phyloP scores from a whole-genome alignment of 2,888 invertebrate genomes.

The Schrankia costaestrigalis region DNA sequence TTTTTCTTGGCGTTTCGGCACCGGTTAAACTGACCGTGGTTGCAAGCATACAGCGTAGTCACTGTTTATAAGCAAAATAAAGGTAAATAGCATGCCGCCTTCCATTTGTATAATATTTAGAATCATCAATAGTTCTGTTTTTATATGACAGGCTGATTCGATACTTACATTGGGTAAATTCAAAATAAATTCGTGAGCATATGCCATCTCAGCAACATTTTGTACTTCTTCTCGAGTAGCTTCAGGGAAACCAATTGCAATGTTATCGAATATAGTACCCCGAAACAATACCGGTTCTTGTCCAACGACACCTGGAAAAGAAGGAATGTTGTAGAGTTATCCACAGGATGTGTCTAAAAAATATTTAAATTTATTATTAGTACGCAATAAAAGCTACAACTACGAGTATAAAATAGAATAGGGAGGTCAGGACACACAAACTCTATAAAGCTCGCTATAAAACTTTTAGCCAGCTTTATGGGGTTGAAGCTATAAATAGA shows the following conservation, averaged over 20 bases:
- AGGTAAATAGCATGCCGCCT: too few relatives aligned
- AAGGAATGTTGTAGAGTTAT: too few relatives aligned
- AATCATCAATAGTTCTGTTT: not conserved
- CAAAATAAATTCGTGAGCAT: conserved; percentile 87
- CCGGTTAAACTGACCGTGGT: too few relatives aligned
- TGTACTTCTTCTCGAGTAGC: conserved; percentile 85
- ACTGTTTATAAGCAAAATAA: too few relatives aligned
- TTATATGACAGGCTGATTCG: not conserved
- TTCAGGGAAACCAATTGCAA: conserved; percentile 85
- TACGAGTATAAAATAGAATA: too few relatives aligned
- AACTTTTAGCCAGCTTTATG: too few relatives aligned
- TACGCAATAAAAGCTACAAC: not conserved
- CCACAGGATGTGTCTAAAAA: too few relatives aligned
- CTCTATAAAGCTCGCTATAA: too few relatives aligned
- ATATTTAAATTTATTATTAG: not conserved
- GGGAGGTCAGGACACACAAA: too few relatives aligned
- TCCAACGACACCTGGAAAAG: conserved; percentile 84
- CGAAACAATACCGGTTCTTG: conserved; percentile 94
- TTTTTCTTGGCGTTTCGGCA: too few relatives aligned
- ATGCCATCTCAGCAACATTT: conserved; percentile 86
- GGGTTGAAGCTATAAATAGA: too few relatives aligned
- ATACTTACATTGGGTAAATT: conserved; percentile 83
- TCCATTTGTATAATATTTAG: not conserved
- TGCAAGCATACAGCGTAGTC: too few relatives aligned
- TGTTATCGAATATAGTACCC: conserved; percentile 86